These are phyloP conservation scores for Siniperca scherzeri DNA, from an alignment of 2,797 vertebrate species.

Conservation along the genomic window DNA sequence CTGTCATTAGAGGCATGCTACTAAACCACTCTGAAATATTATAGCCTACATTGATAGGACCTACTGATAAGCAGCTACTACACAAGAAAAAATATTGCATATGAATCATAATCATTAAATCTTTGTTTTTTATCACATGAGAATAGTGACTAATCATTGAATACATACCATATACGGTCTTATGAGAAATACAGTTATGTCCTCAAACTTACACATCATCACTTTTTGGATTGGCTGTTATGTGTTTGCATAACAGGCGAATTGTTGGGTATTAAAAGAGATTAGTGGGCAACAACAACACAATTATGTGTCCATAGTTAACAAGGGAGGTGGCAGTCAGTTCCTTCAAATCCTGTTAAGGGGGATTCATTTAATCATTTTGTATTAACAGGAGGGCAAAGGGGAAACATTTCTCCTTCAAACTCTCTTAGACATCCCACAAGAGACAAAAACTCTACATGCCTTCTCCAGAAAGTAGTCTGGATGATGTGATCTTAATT, in stretches of 20 bases:
- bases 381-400: conserved; percentile 19
- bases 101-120: not conserved
- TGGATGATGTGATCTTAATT: conserved; percentile 6
- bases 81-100: not conserved
- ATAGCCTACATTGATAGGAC: conserved; percentile 22
- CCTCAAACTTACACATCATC: not conserved
- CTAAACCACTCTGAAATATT: conserved; percentile 46
- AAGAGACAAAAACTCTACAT: not conserved
- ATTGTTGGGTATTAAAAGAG: conserved; percentile 61
- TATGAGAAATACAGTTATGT: not conserved
- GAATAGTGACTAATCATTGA: conserved; percentile 3
- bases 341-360: conserved; percentile 52
- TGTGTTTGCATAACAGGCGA: conserved; percentile 50
- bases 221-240: conserved; percentile 20
- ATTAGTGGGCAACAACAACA: conserved; percentile 55
- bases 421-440: conserved; percentile 5
- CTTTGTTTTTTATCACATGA: conserved; percentile 2
- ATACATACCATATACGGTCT: not conserved
- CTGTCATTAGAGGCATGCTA: conserved; percentile 42
- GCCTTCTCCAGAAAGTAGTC: not conserved
- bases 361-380: conserved; percentile 31
- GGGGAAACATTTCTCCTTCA: conserved; percentile 12
- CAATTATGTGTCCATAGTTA: conserved; percentile 40
- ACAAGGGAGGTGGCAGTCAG: conserved; percentile 37
- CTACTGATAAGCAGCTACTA: conserved; percentile 24